These are phyloP conservation scores for Macrotus californicus DNA, from an alignment of 2,113 vertebrate species.

Conservation along the genomic window DNA sequence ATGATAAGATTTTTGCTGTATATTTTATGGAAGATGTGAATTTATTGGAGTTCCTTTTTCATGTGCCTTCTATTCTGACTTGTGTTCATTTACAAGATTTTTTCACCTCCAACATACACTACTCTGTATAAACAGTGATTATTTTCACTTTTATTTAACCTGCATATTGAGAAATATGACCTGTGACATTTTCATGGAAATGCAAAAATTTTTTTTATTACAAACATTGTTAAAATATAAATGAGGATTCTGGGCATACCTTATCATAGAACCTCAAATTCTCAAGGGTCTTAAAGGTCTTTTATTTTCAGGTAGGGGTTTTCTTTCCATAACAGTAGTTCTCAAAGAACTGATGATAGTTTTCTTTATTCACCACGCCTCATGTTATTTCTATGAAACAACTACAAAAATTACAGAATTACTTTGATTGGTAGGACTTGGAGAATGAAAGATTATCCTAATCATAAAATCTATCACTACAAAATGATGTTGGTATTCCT, in stretches of 20 bases:
- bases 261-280: not conserved
- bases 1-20: not conserved
- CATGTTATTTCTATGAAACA: not conserved
- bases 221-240: not conserved
- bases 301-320: not conserved
- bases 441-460: not conserved
- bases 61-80: not conserved
- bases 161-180: not conserved
- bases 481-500: not conserved
- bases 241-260: not conserved
- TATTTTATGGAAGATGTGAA: not conserved
- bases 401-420: not conserved
- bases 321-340: not conserved
- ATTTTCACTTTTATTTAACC: slow-evolving; percentile 2
- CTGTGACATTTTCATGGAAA: not conserved
- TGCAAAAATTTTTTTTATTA: not conserved
- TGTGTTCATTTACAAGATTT: not conserved
- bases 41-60: not conserved
- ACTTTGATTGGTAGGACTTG: not conserved
- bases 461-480: not conserved
- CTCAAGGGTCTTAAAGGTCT: not conserved
- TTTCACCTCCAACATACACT: not conserved
- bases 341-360: not conserved
- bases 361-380: not conserved
- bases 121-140: not conserved